Conservation (phyloP, 2,797 vertebrate genomes). For the Euthynnus affinis region DNA sequence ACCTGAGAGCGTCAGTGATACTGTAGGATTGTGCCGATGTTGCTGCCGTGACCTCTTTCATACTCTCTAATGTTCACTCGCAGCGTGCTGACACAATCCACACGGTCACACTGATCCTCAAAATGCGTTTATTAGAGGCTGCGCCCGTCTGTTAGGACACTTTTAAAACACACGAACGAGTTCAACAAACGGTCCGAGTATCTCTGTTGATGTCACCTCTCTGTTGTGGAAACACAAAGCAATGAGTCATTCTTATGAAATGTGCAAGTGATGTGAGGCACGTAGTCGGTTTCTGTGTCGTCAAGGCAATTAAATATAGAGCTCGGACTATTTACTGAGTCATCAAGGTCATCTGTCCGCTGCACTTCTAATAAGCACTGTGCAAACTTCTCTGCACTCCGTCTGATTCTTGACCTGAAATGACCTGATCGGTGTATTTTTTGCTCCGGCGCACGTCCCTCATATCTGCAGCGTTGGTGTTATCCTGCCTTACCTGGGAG, state of each 20-base stretch:
- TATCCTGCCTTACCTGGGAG: slow-evolving; percentile 85
- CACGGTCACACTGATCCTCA: background rate
- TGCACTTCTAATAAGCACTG: background rate
- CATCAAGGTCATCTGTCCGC: slow-evolving; percentile 12
- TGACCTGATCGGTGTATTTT: no score
- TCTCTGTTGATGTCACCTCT: background rate
- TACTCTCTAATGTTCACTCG: slow-evolving; percentile 21
- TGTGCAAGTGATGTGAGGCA: slow-evolving; percentile 17
- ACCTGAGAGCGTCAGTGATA: slow-evolving; percentile 57
- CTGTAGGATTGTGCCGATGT: background rate
- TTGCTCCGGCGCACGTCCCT: no score
- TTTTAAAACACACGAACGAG: background rate
- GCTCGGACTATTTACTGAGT: background rate
- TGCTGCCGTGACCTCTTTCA: slow-evolving; percentile 32
- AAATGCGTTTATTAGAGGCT: no score
- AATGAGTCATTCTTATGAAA: slow-evolving; percentile 21
- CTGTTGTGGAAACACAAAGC: slow-evolving; percentile 1
- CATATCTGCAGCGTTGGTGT: background rate
- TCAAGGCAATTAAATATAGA: slow-evolving; percentile 30
- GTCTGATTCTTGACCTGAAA: no score
- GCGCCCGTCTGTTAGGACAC: background rate
- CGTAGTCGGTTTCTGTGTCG: slow-evolving; percentile 5
- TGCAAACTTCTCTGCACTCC: no score
- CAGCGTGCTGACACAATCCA: background rate
- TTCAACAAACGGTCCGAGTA: background rate